These are phyloP conservation scores for Drosophila monieri DNA, from an alignment of 2,888 invertebrate genomes.

Conservation along the genomic window DNA sequence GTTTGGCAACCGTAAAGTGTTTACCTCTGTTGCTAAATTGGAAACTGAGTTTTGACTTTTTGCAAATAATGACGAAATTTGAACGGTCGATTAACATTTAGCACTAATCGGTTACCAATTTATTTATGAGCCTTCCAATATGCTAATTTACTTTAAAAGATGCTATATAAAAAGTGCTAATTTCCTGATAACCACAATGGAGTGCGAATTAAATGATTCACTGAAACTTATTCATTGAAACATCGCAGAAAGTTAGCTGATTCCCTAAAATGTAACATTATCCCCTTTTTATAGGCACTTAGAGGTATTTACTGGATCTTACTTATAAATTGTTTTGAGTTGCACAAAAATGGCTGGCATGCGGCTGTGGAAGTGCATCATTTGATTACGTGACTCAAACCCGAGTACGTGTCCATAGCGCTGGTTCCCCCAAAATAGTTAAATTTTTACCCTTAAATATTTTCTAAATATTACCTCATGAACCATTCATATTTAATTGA, in stretches of 20 bases:
- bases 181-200: conserved; percentile 29
- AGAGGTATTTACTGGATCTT: neutral
- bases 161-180: conserved; percentile 31
- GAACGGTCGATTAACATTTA: conserved; percentile 39
- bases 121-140: conserved; percentile 20
- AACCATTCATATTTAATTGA: neutral
- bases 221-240: conserved; percentile 2
- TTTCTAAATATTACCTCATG: neutral
- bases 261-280: neutral
- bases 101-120: conserved; percentile 30
- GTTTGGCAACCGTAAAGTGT: neutral
- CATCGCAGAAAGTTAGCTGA: neutral
- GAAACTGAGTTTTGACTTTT: neutral
- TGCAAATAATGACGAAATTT: conserved; percentile 26
- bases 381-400: conserved; percentile 37
- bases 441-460: neutral
- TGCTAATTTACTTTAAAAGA: conserved; percentile 43
- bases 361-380: conserved; percentile 15
- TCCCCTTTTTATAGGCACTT: neutral
- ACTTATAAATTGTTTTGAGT: conserved; percentile 3
- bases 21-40: neutral
- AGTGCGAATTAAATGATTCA: conserved; percentile 43
- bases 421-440: conserved; percentile 12
- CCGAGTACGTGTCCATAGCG: conserved; percentile 25
- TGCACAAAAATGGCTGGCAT: conserved; percentile 7